A percentile compares a stretch with the other conserved stretches of the same genome.
phyloP scores from a whole-genome alignment of 2,797 vertebrate genomes.

The Aldrovandia affinis region DNA sequence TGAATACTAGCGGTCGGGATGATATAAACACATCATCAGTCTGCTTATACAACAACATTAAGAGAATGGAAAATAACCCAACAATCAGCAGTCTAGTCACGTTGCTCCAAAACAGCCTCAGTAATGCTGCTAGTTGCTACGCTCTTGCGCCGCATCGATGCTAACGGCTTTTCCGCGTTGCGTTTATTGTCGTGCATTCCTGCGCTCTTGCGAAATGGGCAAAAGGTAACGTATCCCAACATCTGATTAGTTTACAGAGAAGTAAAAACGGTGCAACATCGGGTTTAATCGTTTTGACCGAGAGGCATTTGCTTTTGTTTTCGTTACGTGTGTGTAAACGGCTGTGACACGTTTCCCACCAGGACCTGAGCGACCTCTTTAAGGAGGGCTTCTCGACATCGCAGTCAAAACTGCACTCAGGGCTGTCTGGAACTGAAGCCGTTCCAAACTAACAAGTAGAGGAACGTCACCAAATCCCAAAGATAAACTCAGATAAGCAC shows the following conservation, averaged over 20 bases:
- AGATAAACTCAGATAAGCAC: not conserved
- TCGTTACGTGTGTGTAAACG: constrained; percentile 44
- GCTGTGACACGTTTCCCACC: constrained; percentile 39
- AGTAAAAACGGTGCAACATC: constrained; percentile 33
- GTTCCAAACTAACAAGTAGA: constrained; percentile 36
- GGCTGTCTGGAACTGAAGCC: constrained; percentile 30
- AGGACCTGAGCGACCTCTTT: constrained; percentile 28
- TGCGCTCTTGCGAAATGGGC: not conserved
- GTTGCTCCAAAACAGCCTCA: too few relatives aligned
- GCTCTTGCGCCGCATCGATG: not conserved
- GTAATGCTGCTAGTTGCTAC: too few relatives aligned
- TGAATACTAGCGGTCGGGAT: too few relatives aligned
- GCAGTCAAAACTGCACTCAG: constrained; percentile 28
- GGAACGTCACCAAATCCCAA: constrained; percentile 20
- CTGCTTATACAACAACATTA: too few relatives aligned
- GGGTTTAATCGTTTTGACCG: constrained; percentile 37
- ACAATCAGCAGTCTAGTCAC: not conserved
- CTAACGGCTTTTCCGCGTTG: not conserved
- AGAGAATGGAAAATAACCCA: too few relatives aligned
- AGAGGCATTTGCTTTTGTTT: constrained; percentile 45
- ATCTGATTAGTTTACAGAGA: constrained; percentile 5
- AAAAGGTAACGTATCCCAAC: constrained; percentile 16
- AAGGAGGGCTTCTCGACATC: constrained; percentile 3
- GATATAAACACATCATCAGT: too few relatives aligned
- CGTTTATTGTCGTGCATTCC: not conserved